phyloP scores from a whole-genome alignment of 2,888 invertebrate species.

The Melanargia galathea region DNA sequence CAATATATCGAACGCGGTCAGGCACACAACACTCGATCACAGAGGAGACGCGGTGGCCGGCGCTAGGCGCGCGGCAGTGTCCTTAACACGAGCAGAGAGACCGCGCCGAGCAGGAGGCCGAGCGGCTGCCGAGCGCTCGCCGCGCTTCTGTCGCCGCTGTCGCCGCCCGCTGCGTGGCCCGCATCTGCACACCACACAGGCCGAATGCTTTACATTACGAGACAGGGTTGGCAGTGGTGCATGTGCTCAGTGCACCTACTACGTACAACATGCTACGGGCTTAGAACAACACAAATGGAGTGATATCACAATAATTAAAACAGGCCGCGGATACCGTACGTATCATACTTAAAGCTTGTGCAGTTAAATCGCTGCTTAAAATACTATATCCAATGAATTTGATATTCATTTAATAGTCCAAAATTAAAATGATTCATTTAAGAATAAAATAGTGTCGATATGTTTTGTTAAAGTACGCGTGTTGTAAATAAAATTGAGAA shows the following conservation, averaged over 20 bases:
- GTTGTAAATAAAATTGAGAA: no score
- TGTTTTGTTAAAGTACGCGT: no score
- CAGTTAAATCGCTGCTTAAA: not conserved
- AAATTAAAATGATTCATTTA: no score
- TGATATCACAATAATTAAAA: slow-evolving; percentile 31
- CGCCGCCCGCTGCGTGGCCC: slow-evolving; percentile 49
- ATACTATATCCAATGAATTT: no score
- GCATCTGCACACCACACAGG: slow-evolving; percentile 43
- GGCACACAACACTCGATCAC: slow-evolving; percentile 70
- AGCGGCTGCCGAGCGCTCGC: slow-evolving; percentile 36
- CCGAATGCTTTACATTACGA: slow-evolving; percentile 18
- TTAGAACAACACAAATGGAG: slow-evolving; percentile 36
- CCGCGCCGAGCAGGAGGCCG: slow-evolving; percentile 34
- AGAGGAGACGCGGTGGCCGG: slow-evolving; percentile 67
- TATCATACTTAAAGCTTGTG: slow-evolving; percentile 24
- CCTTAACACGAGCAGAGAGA: slow-evolving; percentile 44
- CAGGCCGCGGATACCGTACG: slow-evolving; percentile 21
- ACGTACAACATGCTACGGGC: slow-evolving; percentile 28
- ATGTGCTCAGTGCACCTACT: slow-evolving; percentile 25
- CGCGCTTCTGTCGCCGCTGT: slow-evolving; percentile 44
- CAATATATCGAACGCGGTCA: slow-evolving; percentile 70
- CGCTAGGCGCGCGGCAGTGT: slow-evolving; percentile 45
- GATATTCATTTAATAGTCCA: no score
- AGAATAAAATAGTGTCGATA: no score
- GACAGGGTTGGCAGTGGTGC: not conserved